Evolutionary conservation across 2,888 invertebrate genomes (phyloP).

Genomic region (Anarsia innoxiella): DNA sequence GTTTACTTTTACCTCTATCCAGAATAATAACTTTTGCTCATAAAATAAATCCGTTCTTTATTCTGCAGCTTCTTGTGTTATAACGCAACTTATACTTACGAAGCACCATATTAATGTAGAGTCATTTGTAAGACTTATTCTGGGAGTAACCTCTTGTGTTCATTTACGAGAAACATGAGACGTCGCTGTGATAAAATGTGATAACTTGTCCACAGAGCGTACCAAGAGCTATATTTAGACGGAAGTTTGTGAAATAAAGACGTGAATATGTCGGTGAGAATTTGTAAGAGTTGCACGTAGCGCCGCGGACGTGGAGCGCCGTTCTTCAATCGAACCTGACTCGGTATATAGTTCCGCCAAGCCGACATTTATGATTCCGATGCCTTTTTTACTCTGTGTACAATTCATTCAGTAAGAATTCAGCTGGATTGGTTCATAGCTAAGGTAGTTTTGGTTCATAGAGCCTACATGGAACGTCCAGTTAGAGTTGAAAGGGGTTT

Average conservation of each 20-base stretch:
- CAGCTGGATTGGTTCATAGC: too few relatives aligned
- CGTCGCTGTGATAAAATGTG: conserved; percentile 17
- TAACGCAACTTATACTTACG: too few relatives aligned
- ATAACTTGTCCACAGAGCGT: conserved; percentile 26
- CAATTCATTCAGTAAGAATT: background rate
- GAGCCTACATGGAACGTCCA: too few relatives aligned
- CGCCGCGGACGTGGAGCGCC: conserved; percentile 36
- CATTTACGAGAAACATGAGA: conserved; percentile 9
- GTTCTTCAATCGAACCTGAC: conserved; percentile 33
- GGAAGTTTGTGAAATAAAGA: conserved; percentile 37
- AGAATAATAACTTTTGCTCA: too few relatives aligned
- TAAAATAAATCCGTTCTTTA: too few relatives aligned
- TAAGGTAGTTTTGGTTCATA: too few relatives aligned
- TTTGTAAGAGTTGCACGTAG: conserved; percentile 46
- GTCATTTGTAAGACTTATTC: conserved; percentile 9
- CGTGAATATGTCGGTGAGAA: conserved; percentile 34
- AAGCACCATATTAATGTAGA: conserved; percentile 1
- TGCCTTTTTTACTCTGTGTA: background rate
- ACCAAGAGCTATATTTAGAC: conserved; percentile 38
- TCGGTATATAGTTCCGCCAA: too few relatives aligned
- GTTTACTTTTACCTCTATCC: too few relatives aligned
- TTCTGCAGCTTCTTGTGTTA: too few relatives aligned
- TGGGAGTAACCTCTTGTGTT: conserved; percentile 1
- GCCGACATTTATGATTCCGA: background rate
- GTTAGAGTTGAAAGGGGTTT: too few relatives aligned